Evolutionary conservation across 2,113 vertebrate species (phyloP).

Genomic region (Microcebus murinus): DNA sequence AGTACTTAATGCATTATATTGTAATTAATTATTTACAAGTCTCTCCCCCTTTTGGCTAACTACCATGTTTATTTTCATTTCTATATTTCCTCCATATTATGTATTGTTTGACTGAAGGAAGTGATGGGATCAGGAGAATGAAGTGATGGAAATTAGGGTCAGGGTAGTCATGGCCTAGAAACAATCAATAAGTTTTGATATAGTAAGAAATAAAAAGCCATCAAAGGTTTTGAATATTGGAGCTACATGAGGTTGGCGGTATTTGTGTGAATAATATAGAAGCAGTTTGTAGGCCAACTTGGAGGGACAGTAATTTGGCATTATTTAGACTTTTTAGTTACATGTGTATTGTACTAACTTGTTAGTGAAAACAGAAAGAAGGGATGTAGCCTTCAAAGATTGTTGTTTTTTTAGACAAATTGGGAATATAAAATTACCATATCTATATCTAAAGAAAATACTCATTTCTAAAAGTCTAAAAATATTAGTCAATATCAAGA

Average conservation of each 20-base stretch:
- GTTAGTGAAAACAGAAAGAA: background rate
- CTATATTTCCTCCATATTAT: background rate
- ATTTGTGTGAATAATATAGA: constrained; percentile 14
- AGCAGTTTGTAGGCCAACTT: background rate
- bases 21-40: background rate
- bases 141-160: background rate
- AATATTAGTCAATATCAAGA: background rate
- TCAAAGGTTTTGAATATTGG: background rate
- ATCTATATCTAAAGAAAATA: background rate
- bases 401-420: constrained; percentile 23
- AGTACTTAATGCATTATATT: background rate
- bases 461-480: constrained; percentile 33
- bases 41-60: background rate
- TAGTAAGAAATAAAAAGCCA: background rate
- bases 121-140: background rate
- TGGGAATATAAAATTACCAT: background rate
- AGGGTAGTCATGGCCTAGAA: constrained; percentile 13
- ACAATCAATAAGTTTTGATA: background rate
- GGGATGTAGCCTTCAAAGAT: background rate
- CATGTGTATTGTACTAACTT: background rate
- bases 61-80: background rate
- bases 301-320: background rate
- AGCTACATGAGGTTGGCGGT: background rate
- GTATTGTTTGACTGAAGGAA: background rate
- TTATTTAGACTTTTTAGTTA: constrained; percentile 26